phyloP scores from a whole-genome alignment of 2,113 vertebrate species.

The Dasyornis broadbenti region DNA sequence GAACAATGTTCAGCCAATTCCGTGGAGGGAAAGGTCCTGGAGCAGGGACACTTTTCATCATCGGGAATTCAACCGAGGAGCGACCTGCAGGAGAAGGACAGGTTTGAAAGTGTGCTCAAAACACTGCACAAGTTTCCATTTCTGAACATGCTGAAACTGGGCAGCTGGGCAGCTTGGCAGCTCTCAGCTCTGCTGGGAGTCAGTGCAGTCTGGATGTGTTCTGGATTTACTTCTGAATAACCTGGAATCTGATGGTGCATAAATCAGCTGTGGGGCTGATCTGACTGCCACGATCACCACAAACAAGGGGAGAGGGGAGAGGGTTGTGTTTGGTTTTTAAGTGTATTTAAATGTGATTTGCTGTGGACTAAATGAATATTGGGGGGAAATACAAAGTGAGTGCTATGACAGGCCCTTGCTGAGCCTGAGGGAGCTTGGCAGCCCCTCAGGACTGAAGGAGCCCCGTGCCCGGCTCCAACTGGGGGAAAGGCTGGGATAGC shows the following conservation, averaged over 20 bases:
- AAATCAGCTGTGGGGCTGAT: neutral
- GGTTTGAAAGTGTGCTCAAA: neutral
- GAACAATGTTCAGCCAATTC: neutral
- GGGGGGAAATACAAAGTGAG: neutral
- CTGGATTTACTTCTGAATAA: neutral
- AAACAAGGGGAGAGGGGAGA: neutral
- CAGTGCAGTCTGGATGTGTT: neutral
- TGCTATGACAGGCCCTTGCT: neutral
- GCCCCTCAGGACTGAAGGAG: neutral
- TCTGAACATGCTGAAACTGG: neutral
- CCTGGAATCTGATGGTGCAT: neutral
- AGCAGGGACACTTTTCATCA: slow-evolving; percentile 69
- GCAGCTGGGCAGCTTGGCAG: neutral
- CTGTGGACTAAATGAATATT: neutral
- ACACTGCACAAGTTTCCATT: neutral
- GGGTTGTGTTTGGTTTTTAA: neutral
- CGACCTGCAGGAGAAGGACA: slow-evolving; percentile 75
- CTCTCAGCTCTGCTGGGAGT: neutral
- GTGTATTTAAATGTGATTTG: neutral
- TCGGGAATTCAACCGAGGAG: slow-evolving; percentile 95
- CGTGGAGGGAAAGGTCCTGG: neutral
- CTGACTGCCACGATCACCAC: neutral
- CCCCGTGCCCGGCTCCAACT: neutral
- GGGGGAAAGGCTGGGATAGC: neutral
- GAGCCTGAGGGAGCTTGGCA: neutral